Evolutionary conservation across 64 coral and sea anemone species (phyloP).

Genomic region (Orbicella faveolata): DNA sequence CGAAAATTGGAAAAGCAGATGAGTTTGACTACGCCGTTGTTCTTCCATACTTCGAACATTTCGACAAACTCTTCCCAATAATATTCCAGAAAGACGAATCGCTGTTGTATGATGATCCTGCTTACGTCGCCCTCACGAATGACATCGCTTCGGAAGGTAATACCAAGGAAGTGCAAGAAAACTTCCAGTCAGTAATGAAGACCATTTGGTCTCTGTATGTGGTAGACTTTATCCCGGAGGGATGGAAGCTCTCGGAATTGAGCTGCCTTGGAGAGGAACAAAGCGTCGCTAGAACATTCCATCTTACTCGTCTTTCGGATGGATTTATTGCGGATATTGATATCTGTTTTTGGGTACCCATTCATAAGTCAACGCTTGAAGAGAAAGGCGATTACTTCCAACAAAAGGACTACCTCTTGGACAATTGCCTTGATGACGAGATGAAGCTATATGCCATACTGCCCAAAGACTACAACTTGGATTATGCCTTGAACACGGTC

Average conservation of each 20-base stretch:
- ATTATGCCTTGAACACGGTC: constrained; percentile 2
- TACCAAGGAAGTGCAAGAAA: constrained; percentile 16
- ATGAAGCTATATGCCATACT: constrained; percentile 43
- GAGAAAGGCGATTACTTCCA: not conserved
- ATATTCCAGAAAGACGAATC: constrained; percentile 60
- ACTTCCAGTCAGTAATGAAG: constrained; percentile 33
- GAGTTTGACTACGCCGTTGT: constrained; percentile 52
- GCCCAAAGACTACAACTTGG: constrained; percentile 9
- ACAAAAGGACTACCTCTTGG: constrained; percentile 33
- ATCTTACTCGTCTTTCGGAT: constrained; percentile 30
- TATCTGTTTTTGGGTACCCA: constrained; percentile 39
- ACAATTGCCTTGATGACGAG: constrained; percentile 33
- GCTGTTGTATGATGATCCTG: constrained; percentile 35
- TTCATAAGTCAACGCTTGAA: constrained; percentile 16
- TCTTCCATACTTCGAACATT: constrained; percentile 59
- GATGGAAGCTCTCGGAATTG: constrained; percentile 46
- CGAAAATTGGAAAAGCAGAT: constrained; percentile 51
- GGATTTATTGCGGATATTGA: constrained; percentile 33
- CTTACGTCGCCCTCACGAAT: constrained; percentile 11
- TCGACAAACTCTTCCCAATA: constrained; percentile 44
- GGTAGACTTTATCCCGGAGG: constrained; percentile 45
- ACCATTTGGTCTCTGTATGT: constrained; percentile 28
- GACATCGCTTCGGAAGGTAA: constrained; percentile 22
- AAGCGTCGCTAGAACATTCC: constrained; percentile 34
- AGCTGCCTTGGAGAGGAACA: constrained; percentile 36